Base-by-base conservation (phyloP, 2,113 vertebrate species). In the Nyctibius bracteatus region DNA sequence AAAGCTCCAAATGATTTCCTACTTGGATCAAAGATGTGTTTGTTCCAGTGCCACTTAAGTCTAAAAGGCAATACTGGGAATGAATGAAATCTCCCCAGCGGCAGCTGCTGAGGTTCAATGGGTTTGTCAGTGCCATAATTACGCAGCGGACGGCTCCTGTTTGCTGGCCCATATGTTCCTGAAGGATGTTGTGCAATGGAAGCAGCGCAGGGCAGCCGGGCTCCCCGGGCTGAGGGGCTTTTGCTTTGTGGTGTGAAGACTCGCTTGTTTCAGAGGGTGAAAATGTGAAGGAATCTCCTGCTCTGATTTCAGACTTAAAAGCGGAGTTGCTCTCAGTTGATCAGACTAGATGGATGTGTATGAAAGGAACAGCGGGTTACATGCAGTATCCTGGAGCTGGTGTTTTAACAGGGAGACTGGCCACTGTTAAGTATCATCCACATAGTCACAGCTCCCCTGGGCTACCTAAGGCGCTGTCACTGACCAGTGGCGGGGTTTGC, bases 21-120 rank as follows among this genome's bases (percentile, higher is more conserved):
- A 51, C 94, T 96, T 88, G 85, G 84, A 96, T 97, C 95, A 97
- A 97, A 96, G 95, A 95, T 92, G 90, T 77, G 82, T 83, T 97
- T 97, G 97, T 97, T 97, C 80, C 94, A 88, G 92, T 81, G 95
- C 93, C 81, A 97, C 96, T 97, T 94, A 85, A 97, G 63, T 96
- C 86, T 65, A 96, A 97, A 96, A 97, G 92, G 95, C 96, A 97
- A 70, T 82, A 63, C 52, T 91, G 90, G 81, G 91, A 61, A 88
- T 96, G 90, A 97, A 96, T 96, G 93, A 92, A 81, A 81, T 71
- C 83, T 96, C 90, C 94, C 93, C 83, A 79, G 90, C 6, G 58
- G 92, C 97, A 97, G 97, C 94, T 97, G 97, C 91, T 54, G 92
- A 81, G 63, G 66, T 55, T 95, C 94, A 93, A 14, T 91, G 67